Conservation (phyloP, 2,888 invertebrate species). For the Cephus spinipes region DNA sequence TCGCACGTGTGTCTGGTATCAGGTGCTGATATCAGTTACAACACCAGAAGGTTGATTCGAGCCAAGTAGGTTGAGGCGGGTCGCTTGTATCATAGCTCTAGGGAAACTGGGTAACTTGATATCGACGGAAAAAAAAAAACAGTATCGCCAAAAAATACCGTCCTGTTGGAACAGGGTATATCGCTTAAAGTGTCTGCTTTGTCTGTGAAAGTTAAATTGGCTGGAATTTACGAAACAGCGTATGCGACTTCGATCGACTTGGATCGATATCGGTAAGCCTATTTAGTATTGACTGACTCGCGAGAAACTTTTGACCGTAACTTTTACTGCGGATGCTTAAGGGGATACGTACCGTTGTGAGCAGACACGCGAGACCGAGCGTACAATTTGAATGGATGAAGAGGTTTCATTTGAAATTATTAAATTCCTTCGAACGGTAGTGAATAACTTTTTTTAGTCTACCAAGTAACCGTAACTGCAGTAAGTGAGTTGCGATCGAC, state of each 20-base stretch:
- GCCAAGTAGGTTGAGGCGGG: slow-evolving; percentile 23
- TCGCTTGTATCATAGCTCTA: slow-evolving; percentile 15
- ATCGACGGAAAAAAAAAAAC: not conserved
- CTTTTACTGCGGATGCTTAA: not conserved
- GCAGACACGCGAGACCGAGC: not conserved
- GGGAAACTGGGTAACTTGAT: slow-evolving; percentile 17
- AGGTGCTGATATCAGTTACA: slow-evolving; percentile 32
- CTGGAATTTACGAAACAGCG: not conserved
- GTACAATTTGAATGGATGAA: not conserved
- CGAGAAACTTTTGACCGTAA: not conserved
- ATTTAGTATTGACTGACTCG: not conserved
- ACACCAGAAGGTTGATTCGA: slow-evolving; percentile 25
- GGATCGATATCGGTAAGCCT: not conserved
- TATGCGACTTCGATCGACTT: not conserved
- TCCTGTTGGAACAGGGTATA: not conserved
- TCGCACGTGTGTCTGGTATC: slow-evolving; percentile 35
- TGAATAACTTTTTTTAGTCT: not conserved
- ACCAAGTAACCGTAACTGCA: not conserved
- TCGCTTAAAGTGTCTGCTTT: not conserved
- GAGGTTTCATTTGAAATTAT: not conserved
- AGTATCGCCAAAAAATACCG: not conserved
- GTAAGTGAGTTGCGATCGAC: too few species aligned
- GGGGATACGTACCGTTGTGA: not conserved
- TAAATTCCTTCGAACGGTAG: not conserved
- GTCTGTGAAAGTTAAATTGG: not conserved